Conservation (phyloP, 2,797 vertebrate genomes). For the Simalia tracyae region DNA sequence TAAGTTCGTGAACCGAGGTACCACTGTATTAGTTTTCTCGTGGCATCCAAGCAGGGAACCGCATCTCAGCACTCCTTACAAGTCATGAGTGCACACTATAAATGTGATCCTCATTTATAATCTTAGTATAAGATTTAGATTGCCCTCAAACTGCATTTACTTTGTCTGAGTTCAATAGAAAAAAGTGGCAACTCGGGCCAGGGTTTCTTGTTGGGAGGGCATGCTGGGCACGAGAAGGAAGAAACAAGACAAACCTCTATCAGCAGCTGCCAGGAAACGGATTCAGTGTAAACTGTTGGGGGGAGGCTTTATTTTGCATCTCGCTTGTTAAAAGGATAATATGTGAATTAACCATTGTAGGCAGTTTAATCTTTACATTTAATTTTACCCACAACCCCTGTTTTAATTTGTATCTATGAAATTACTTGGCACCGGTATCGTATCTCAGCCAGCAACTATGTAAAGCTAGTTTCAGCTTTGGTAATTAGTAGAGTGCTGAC, state of each 20-base stretch:
- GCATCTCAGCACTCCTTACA: neutral
- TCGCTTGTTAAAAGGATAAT: neutral
- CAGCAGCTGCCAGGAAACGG: neutral
- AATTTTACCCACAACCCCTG: neutral
- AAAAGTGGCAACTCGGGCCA: neutral
- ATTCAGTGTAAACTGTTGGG: neutral
- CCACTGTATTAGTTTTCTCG: neutral
- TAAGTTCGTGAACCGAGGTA: too few relatives aligned
- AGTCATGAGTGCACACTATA: neutral
- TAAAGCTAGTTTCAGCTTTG: neutral
- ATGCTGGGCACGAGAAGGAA: neutral
- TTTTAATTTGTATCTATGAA: neutral
- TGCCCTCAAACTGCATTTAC: neutral
- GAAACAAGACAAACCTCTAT: neutral
- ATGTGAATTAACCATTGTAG: neutral
- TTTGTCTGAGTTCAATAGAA: neutral
- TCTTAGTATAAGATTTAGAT: neutral
- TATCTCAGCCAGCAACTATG: neutral
- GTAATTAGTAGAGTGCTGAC: neutral
- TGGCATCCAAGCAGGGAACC: neutral
- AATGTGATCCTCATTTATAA: neutral
- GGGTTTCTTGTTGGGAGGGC: neutral
- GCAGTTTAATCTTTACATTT: neutral
- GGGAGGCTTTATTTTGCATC: neutral
- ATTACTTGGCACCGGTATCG: neutral